phyloP scores from a whole-genome alignment of 2,888 invertebrate genomes.

The Sicus ferrugineus region DNA sequence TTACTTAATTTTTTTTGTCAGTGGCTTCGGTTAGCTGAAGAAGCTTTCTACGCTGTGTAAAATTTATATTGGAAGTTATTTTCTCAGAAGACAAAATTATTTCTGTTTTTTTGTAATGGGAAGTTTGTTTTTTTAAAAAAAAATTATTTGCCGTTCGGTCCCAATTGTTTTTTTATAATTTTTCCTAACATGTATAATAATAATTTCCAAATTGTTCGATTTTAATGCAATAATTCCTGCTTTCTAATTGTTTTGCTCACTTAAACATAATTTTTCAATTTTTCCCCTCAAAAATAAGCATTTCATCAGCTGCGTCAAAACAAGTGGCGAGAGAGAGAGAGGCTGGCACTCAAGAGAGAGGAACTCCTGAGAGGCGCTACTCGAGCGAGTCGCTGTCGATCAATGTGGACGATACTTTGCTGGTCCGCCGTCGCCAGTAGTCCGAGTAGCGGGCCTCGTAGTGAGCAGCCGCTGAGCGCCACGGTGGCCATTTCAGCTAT shows the following conservation, averaged over 20 bases:
- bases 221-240: no score
- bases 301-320: constrained; percentile 30
- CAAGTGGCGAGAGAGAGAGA: no score
- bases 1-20: neutral
- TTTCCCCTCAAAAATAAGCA: constrained; percentile 12
- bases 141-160: neutral
- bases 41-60: neutral
- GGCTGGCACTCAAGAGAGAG: neutral
- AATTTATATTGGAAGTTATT: neutral
- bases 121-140: neutral
- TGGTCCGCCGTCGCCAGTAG: constrained; percentile 59
- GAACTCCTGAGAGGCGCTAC: constrained; percentile 41
- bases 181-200: no score
- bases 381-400: constrained; percentile 63
- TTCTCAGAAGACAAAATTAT: constrained; percentile 8
- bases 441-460: constrained; percentile 56
- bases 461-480: constrained; percentile 55
- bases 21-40: neutral
- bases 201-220: no score
- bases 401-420: constrained; percentile 59
- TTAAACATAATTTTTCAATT: neutral
- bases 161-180: neutral
- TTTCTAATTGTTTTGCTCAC: no score
- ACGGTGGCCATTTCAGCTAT: constrained; percentile 66
- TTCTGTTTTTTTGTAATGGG: neutral